Evolutionary conservation across 2,888 invertebrate species (phyloP), one percentile per base, ranked within the genome.

Genomic region (Mycogona germanica): DNA sequence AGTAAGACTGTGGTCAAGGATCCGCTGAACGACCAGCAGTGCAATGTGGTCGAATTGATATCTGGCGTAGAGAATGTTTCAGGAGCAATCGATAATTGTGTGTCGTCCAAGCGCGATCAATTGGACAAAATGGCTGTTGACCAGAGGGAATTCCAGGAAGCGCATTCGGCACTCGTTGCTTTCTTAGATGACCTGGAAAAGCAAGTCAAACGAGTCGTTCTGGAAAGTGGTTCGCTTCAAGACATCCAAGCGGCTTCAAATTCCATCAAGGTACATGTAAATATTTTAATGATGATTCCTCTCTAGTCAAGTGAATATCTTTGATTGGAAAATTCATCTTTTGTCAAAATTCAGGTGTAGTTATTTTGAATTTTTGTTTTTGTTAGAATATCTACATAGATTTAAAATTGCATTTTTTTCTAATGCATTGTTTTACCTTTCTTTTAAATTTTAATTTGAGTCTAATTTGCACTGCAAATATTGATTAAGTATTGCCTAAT

Each of bases 91-190:
- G 44, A 44, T 26, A 35, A 48, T 7, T 23, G 19, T 9, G 37
- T 64, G 45, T 57, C 63, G 30, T 62, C 64, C 50, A 68, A 67
- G 59, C 64, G 68, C 54, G 67, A 67, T 26, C 66, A 68, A 47
- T 61, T 70, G 4, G 67, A 67, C 44, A 66, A 69, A 54, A 58
- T 70, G 30, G 64, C 65, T 14, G 63, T 80, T 21, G 77, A 84
- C 56, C 87, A 87, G 81, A 78, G 81, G 57, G 80, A 83, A 60
- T 91, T 92, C 68, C 79, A 81, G 61, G 71, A 78, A 7, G 21
- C 47, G 9, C 35, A n/a, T n/a, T n/a, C n/a, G n/a, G n/a, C n/a
- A n/a, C n/a, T 26, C 38, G 48, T 17, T 29, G 48, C 35, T 17
- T 49, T 53, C 30, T n/a, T 41, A 32, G n/a, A 51, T n/a, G 29